Conservation (phyloP, 1,140 invertebrate genomes). For the Megalopta genalis region DNA sequence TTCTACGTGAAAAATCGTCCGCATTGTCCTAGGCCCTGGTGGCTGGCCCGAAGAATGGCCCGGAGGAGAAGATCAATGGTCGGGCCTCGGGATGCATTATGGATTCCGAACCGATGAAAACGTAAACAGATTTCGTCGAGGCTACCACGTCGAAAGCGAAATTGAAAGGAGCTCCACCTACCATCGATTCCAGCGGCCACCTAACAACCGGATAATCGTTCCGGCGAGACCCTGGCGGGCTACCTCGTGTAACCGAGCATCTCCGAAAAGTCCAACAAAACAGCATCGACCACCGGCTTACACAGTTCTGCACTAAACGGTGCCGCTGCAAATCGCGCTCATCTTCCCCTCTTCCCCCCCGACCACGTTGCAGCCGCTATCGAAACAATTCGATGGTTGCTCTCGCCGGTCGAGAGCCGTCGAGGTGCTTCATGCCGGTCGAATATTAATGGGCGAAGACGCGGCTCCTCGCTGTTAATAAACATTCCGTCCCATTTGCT, state of each 20-base stretch:
- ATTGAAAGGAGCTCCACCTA: conserved; percentile 59
- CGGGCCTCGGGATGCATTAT: neutral
- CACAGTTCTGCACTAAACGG: conserved; percentile 65
- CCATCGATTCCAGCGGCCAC: conserved; percentile 58
- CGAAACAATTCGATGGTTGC: neutral
- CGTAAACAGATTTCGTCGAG: conserved; percentile 20
- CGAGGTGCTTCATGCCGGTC: conserved; percentile 22
- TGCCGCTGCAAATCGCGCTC: conserved; percentile 19
- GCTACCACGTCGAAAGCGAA: conserved; percentile 38
- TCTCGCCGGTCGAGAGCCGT: too few relatives aligned
- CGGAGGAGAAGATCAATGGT: neutral
- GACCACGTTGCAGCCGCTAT: neutral
- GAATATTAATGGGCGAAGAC: conserved; percentile 48
- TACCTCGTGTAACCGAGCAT: conserved; percentile 48
- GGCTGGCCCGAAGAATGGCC: neutral
- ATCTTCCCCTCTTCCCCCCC: neutral
- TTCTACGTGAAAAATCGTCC: neutral
- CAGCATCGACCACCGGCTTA: conserved; percentile 43
- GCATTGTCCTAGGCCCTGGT: neutral
- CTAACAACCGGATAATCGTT: conserved; percentile 75
- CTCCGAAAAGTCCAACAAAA: conserved; percentile 54
- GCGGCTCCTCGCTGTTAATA: conserved; percentile 17
- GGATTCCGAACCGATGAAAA: conserved; percentile 11
- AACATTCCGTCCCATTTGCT: conserved; percentile 16
- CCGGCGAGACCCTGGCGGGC: conserved; percentile 39